Evolutionary conservation across 1,140 invertebrate species (phyloP), one percentile per base, ranked within the genome.

Genomic region (Heliconius congener): DNA sequence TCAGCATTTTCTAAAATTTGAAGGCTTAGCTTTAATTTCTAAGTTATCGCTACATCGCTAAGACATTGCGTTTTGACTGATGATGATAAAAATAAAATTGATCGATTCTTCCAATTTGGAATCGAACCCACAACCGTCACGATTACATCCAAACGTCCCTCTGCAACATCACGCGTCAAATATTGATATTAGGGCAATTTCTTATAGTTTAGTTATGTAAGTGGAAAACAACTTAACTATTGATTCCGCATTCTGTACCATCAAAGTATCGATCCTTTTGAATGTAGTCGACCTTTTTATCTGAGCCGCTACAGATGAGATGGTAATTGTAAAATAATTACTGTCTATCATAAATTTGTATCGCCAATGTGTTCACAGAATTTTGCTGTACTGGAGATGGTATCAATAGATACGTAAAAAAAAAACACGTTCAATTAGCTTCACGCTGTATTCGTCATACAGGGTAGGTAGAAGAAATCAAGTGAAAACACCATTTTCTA

Each of bases 251-350:
- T 79, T 74, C 57, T 66, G 30, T 11, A 30, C 30, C 77, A 66
- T 50, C 78, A 34, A 79, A 76, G 46, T 55, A 34, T 76, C 52
- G 55, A 80, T 66, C 52, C 70, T 80, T 80, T 73, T 76, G 52
- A 76, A 76, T 80, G 74, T 72, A 76, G 74, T 76, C 79, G 81
- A 74, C 81, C 74, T 82, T 79, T 82, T 77, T 79, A 78, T 81
- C 78, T 46, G 73, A 77, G 77, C 71, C 72, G 73, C 76, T 74
- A 70, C 70, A 79, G 79, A 78, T 75, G 78, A 73, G 66, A 78
- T 46, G 77, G 78, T 84, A 83, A 84, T 84, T 83, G 79, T 80
- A 82, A 79, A 82, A 84, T 84, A 83, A 84, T 84, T 78, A 78
- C 79, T 55, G 71, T 71, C 73, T 39, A 70, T 74, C 78, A 66